A percentile compares a stretch with the other conserved stretches of the same genome.
Evolutionary conservation across 2,113 vertebrate genomes (phyloP).

Genomic region (Bubalus kerabau): DNA sequence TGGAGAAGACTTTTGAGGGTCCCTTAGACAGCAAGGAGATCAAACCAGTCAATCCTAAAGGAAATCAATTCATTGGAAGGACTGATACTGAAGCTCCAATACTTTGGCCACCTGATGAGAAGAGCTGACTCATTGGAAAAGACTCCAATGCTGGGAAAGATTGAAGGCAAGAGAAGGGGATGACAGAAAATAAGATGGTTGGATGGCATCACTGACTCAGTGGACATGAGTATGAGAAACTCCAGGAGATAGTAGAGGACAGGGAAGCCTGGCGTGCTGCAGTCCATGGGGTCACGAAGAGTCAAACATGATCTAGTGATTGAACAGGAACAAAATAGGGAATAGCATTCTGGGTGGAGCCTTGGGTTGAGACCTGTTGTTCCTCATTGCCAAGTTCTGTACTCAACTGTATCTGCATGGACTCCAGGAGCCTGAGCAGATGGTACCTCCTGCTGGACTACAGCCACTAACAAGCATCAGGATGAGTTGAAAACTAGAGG

Average conservation of each 20-base stretch:
- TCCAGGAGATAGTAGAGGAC: background rate
- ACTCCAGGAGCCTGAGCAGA: slow-evolving; percentile 80
- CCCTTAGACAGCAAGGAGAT: background rate
- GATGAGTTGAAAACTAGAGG: slow-evolving; percentile 92
- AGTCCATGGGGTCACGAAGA: background rate
- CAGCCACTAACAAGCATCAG: slow-evolving; percentile 94
- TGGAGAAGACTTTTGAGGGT: background rate
- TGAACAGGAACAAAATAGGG: slow-evolving; percentile 29
- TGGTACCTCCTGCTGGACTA: slow-evolving; percentile 88
- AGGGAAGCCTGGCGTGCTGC: background rate
- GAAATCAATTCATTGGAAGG: background rate
- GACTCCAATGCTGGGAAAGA: background rate
- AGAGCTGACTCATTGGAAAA: background rate
- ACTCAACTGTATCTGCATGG: slow-evolving; percentile 93
- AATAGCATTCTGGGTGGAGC: slow-evolving; percentile 74
- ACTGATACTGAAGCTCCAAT: background rate
- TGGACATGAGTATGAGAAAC: background rate
- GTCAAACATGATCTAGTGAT: background rate
- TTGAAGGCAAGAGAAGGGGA: background rate
- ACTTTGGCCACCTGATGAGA: background rate
- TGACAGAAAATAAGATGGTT: background rate
- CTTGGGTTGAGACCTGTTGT: slow-evolving; percentile 76
- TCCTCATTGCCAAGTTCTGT: slow-evolving; percentile 81
- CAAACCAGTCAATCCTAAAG: background rate
- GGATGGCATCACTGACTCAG: background rate